Evolutionary conservation across 2,113 vertebrate genomes (phyloP), one percentile per base, ranked within the genome.

Genomic region (Calyptommatus sinebrachiatus): DNA sequence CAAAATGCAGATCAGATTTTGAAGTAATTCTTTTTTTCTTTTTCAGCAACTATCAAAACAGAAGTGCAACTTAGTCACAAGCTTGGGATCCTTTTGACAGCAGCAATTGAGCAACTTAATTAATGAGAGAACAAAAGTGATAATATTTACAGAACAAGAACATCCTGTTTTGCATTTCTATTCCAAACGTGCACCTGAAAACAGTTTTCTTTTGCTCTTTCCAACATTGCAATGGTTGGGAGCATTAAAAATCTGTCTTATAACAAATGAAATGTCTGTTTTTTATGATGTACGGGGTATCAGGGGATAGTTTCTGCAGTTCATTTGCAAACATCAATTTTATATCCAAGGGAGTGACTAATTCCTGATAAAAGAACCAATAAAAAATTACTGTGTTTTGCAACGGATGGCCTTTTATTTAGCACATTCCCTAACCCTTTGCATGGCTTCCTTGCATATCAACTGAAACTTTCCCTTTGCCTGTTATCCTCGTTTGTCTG

Each of bases 81-180:
- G 94, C 94, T 94, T 91, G 89, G 95, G 94, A 95, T 94, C 93
- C 94, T 96, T 96, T 95, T 96, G 95, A 96, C 95, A 96, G 95
- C 92, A 92, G 92, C 94, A 96, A 96, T 96, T 97, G 96, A 96
- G 93, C 93, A 96, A 94, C 95, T 95, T 96, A 97, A 97, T 96
- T 96, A 96, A 95, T 93, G 93, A 94, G 89, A 89, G 93, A 95
- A 94, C 94, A 95, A 96, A 95, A 95, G 95, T 92, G 95, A 96
- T 96, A 96, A 96, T 96, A 96, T 96, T 97, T 96, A 96, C 95
- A 93, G 94, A 95, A 95, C 88, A 92, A 92, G 92, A 95, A 94
- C 94, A 90, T 95, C 92, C 94, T 95, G 92, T 92, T 95, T 94
- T 94, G 92, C 93, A 95, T 95, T 94, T 95, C 94, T 92, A 93